Evolutionary conservation across 64 coral and sea anemone genomes (phyloP), one percentile per base, ranked within the genome.

Genomic region (Montipora foliosa): DNA sequence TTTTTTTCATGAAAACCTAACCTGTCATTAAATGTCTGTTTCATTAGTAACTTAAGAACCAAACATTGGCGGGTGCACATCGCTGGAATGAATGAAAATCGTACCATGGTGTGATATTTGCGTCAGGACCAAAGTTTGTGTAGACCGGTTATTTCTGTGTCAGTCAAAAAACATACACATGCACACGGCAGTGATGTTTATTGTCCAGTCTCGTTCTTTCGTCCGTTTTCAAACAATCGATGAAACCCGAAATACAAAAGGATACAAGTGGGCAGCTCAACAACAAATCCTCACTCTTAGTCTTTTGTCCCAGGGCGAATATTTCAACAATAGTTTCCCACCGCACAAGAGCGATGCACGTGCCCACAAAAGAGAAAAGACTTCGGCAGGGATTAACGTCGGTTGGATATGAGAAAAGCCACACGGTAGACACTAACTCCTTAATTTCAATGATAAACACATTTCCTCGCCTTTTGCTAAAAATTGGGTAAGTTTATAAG

Each of bases 281-380:
- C 61, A 68, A 3, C 46, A 71, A 70, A 69, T 71, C 19, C 22
- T 5, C 46, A 22, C 64, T 46, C 66, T 11, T 5, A 21, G 45
- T 21, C 66, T 50, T 52, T 86, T 86, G 82, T 72, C 19, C 68
- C 49, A 16, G 64, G 13, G 82, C 19, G 82, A 60, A 71, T 47
- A 64, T 24, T 47, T 44, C 37, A 86, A 86, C 82, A 86, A 86
- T 86, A 24, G 82, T 49, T 67, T 86, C 5, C 14, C 8, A 10
- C 14, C 44, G 47, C 66, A 86, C 66, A 86, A 86, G 71, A 86
- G 82, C 61, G 8, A 86, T n/a, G 66, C 82, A 86, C 82, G 82
- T 86, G 82, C 82, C 82, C n/a, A 49, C 8, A 82, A 82, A 82
- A 16, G 24, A 71, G 6, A 86, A 66, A 68, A 17, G 64, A 5